Evolutionary conservation across 2,888 invertebrate genomes (phyloP), one percentile per base, ranked within the genome.

Genomic region (Hedychridium roseum): DNA sequence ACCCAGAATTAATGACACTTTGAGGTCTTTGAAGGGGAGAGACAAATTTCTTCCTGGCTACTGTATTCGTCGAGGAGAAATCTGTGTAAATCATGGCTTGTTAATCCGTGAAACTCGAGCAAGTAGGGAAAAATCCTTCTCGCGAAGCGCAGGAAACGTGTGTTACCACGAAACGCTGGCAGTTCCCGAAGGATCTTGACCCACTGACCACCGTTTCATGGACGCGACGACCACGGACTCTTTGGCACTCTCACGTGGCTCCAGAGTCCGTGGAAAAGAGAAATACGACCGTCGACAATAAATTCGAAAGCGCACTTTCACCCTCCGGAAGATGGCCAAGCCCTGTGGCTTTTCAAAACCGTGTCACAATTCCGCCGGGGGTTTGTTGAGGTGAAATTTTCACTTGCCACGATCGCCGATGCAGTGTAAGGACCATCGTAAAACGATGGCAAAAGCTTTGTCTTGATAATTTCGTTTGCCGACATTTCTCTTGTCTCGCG

Each of bases 271-370:
- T 6, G 21, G n/a, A n/a, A 15, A 36, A 31, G 32, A 39, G 51
- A 62, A 62, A 57, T 55, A 65, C 15, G 56, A 51, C 49, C 48
- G 28, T 14, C 48, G 46, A 60, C 54, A 54, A 63, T 61, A 60
- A 62, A 54, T 56, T 59, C 28, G 57, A 66, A 60, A 63, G 57
- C 51, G 31, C 17, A 51, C 47, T 60, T 58, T 58, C 53, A 44
- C 46, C 31, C 11, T 17, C 38, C 11, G 9, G 26, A 23, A 39
- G n/a, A 17, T 42, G 7, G 11, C 21, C 16, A 15, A 11, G 14
- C n/a, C 12, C 6, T 4, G 7, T 21, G 30, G 4, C 12, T 37
- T 21, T 7, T 2, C 9, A 18, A 2, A 2, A 43, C 27, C n/a
- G n/a, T n/a, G n/a, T n/a, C n/a, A n/a, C n/a, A n/a, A n/a, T n/a